phyloP scores from a whole-genome alignment of 2,888 invertebrate species.

The Sipha maydis region DNA sequence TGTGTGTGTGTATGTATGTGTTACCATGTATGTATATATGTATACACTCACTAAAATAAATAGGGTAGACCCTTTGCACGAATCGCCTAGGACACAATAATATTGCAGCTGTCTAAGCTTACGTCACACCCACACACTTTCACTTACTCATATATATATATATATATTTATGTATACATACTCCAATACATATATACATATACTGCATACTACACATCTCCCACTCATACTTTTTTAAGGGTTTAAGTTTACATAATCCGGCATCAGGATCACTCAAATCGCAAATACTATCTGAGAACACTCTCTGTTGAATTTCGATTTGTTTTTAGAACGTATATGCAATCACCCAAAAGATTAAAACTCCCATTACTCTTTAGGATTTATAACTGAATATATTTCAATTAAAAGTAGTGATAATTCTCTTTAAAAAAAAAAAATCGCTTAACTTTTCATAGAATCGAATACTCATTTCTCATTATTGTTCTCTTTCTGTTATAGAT shows the following conservation, averaged over 20 bases:
- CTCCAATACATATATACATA: neutral
- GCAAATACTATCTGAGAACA: neutral
- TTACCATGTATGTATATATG: neutral
- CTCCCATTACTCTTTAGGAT: neutral
- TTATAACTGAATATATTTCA: neutral
- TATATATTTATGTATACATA: neutral
- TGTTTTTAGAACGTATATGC: conserved; percentile 22
- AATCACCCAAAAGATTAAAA: conserved; percentile 30
- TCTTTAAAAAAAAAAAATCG: neutral
- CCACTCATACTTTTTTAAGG: conserved; percentile 25
- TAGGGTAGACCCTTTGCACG: conserved; percentile 53
- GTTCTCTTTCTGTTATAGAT: neutral
- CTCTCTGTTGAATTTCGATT: conserved; percentile 44
- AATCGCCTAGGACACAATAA: conserved; percentile 37
- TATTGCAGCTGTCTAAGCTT: conserved; percentile 59
- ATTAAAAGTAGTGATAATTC: neutral
- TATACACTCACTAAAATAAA: conserved; percentile 40
- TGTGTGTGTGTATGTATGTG: neutral
- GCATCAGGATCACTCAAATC: conserved; percentile 24
- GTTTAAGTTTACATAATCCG: conserved; percentile 50
- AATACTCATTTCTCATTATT: neutral
- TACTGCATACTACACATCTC: neutral
- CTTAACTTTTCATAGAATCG: conserved; percentile 14
- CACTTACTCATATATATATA: neutral
- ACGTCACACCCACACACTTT: conserved; percentile 55